phyloP scores from a whole-genome alignment of 2,888 invertebrate species.

The Cinara cedri region DNA sequence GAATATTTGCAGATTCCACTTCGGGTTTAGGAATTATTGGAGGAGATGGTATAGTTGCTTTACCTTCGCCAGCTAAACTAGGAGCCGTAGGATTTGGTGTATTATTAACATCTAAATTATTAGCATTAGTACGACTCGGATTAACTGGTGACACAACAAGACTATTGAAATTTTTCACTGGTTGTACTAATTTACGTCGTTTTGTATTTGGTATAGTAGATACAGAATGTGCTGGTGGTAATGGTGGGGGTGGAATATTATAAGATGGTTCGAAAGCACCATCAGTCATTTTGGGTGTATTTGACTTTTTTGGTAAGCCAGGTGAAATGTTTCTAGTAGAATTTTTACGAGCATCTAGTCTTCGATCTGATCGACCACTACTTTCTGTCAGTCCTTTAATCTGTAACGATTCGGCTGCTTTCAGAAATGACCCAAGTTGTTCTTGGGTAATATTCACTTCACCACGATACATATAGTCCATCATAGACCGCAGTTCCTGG shows the following conservation, averaged over 20 bases:
- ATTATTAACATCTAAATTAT: constrained; percentile 58
- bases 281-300: constrained; percentile 43
- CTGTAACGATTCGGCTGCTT: constrained; percentile 89
- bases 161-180: constrained; percentile 58
- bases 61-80: constrained; percentile 57
- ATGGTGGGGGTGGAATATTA: constrained; percentile 26
- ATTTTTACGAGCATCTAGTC: constrained; percentile 57
- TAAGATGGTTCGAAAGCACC: constrained; percentile 42
- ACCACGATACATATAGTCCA: constrained; percentile 93
- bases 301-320: constrained; percentile 53
- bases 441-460: constrained; percentile 93
- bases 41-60: constrained; percentile 58
- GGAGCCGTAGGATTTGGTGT: constrained; percentile 58
- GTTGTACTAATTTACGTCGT: constrained; percentile 59
- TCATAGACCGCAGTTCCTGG: constrained; percentile 88
- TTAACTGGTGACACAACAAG: constrained; percentile 59
- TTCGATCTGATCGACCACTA: constrained; percentile 59
- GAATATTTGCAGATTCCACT: constrained; percentile 55
- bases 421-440: constrained; percentile 84
- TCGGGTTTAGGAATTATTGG: constrained; percentile 57
- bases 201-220: constrained; percentile 58
- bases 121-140: constrained; percentile 56
- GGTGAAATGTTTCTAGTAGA: constrained; percentile 41
- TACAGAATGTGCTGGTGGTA: not conserved
- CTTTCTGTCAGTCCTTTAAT: constrained; percentile 85